Percentiles rank a stretch among this genome's conserved stretches.
These are phyloP conservation scores for Sus cebifrons DNA, from an alignment of 2,797 vertebrate species.

Conservation along the genomic window DNA sequence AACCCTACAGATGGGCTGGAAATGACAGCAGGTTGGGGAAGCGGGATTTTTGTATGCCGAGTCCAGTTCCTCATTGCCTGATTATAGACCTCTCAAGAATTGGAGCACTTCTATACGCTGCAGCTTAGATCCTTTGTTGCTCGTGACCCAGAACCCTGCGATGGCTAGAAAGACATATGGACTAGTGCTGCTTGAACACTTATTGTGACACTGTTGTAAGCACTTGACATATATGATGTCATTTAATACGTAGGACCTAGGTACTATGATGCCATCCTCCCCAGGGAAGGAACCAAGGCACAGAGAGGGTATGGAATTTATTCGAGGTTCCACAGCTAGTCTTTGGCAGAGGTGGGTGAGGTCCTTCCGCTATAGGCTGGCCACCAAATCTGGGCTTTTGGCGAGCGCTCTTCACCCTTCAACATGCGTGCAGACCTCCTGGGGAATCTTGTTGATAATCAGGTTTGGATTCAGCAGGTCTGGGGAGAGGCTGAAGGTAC, in stretches of 20 bases:
- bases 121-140: slow-evolving; percentile 5
- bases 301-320: not conserved
- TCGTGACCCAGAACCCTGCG: not conserved
- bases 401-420: not conserved
- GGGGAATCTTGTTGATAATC: slow-evolving; percentile 42
- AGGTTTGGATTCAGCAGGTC: slow-evolving; percentile 22
- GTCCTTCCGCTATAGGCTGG: not conserved
- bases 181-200: not conserved
- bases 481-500: not conserved
- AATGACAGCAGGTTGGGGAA: slow-evolving; percentile 47
- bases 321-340: not conserved
- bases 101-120: not conserved
- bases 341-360: not conserved
- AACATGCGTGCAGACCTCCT: not conserved
- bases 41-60: slow-evolving; percentile 26
- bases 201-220: not conserved
- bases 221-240: slow-evolving; percentile 12
- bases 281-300: slow-evolving; percentile 1
- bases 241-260: slow-evolving; percentile 22
- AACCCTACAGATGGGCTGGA: slow-evolving; percentile 30
- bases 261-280: not conserved
- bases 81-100: slow-evolving; percentile 30
- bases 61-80: not conserved
- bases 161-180: slow-evolving; percentile 38
- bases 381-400: not conserved